phyloP scores from a whole-genome alignment of 2,113 vertebrate species.

The Benitochromis conjunctus region DNA sequence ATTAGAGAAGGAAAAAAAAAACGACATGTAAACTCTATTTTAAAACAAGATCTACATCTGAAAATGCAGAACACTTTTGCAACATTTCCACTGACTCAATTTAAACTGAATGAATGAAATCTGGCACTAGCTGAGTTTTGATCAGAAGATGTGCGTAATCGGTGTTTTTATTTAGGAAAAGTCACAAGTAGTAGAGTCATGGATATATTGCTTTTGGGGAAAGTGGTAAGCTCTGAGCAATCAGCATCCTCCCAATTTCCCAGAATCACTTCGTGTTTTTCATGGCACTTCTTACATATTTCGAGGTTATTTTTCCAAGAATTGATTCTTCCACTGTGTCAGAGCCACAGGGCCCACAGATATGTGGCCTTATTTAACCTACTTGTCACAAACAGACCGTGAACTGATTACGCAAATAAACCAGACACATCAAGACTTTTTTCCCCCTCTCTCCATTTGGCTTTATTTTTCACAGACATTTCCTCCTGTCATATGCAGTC shows the following conservation, averaged over 20 bases:
- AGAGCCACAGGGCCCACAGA: not conserved
- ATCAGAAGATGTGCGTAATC: not conserved
- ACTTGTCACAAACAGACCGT: not conserved
- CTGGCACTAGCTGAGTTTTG: not conserved
- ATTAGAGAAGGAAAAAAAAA: not conserved
- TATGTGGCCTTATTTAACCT: not conserved
- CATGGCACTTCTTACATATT: not conserved
- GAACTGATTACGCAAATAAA: not conserved
- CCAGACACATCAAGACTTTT: not conserved
- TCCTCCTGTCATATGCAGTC: not conserved
- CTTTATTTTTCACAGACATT: not conserved
- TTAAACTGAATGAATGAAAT: not conserved
- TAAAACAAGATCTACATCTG: not conserved
- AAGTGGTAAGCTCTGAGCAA: not conserved
- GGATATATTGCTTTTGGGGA: not conserved
- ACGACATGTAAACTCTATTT: not conserved
- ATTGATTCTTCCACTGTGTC: not conserved
- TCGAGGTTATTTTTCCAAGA: not conserved
- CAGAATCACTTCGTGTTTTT: not conserved
- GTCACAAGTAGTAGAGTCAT: not conserved
- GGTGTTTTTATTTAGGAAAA: not conserved
- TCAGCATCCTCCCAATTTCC: not conserved
- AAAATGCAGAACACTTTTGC: not conserved
- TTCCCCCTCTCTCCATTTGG: fast-evolving
- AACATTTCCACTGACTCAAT: not conserved